phyloP scores from a whole-genome alignment of 2,888 invertebrate genomes.

The Drosophila crucigera region DNA sequence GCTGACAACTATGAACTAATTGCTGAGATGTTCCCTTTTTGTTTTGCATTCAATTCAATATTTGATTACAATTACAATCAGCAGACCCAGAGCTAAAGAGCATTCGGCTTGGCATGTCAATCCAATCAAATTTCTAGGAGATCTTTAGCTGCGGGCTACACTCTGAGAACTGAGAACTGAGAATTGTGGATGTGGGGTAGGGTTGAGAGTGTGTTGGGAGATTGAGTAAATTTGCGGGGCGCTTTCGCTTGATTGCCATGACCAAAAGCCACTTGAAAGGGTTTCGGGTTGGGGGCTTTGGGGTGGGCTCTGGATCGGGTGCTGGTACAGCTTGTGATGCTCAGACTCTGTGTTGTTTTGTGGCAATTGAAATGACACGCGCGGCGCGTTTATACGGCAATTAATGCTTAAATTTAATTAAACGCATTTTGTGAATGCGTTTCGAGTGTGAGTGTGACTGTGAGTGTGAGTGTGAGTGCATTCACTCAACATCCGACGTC shows the following conservation, averaged over 20 bases:
- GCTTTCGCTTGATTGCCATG: constrained; percentile 49
- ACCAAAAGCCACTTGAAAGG: constrained; percentile 71
- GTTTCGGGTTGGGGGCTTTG: constrained; percentile 38
- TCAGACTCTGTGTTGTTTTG: constrained; percentile 14
- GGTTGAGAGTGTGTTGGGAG: neutral
- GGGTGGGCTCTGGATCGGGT: neutral
- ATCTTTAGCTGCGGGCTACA: constrained; percentile 66
- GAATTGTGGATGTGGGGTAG: neutral
- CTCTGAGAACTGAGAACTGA: constrained; percentile 21
- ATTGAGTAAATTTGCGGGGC: constrained; percentile 5
- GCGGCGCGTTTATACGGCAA: constrained; percentile 68
- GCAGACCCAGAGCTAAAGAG: constrained; percentile 7
- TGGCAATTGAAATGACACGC: constrained; percentile 77
- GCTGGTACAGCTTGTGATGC: constrained; percentile 1
- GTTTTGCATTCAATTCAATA: constrained; percentile 41
- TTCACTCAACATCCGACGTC: constrained; percentile 33
- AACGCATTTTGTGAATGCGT: constrained; percentile 56
- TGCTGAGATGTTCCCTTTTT: constrained; percentile 10
- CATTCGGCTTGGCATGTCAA: constrained; percentile 37
- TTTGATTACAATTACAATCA: constrained; percentile 46
- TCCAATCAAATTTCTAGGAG: constrained; percentile 66
- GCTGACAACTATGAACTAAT: constrained; percentile 11
- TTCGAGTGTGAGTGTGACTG: constrained; percentile 10
- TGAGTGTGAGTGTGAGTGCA: constrained; percentile 23
- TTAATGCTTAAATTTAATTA: constrained; percentile 80